Evolutionary conservation across 1,140 invertebrate species (phyloP).

Genomic region (Mamestra configurata): DNA sequence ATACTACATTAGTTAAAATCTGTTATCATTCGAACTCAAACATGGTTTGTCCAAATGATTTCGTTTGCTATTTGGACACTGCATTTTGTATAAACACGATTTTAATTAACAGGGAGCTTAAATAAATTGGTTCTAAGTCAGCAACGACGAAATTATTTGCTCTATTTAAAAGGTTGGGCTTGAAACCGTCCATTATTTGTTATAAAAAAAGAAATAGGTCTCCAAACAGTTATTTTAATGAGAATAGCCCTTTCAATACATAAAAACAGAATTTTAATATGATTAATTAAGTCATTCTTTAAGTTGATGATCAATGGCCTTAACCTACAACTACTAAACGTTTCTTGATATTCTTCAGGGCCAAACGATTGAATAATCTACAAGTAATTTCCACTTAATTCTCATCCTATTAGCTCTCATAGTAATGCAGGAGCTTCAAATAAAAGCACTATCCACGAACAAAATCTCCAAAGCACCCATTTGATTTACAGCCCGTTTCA

Average conservation of each 20-base stretch:
- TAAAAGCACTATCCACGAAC: background rate
- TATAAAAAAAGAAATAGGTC: no score
- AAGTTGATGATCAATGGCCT: no score
- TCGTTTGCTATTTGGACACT: background rate
- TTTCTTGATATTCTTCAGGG: no score
- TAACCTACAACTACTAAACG: no score
- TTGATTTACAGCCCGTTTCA: constrained; percentile 14
- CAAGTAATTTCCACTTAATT: background rate
- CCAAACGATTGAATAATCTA: no score
- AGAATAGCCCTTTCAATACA: no score
- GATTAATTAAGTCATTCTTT: no score
- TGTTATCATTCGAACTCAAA: background rate
- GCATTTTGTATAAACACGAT: background rate
- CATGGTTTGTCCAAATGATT: background rate
- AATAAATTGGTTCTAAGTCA: constrained; percentile 12
- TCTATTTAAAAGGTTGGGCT: background rate
- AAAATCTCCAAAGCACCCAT: constrained; percentile 7
- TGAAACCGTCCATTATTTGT: constrained; percentile 1
- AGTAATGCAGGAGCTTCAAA: background rate
- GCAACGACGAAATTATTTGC: constrained; percentile 3
- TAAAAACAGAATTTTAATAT: no score
- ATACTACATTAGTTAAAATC: no score
- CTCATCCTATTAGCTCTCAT: background rate
- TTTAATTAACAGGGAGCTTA: background rate
- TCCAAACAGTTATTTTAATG: no score